phyloP scores from a whole-genome alignment of 1,140 invertebrate species.

The Sweltsa coloradensis region DNA sequence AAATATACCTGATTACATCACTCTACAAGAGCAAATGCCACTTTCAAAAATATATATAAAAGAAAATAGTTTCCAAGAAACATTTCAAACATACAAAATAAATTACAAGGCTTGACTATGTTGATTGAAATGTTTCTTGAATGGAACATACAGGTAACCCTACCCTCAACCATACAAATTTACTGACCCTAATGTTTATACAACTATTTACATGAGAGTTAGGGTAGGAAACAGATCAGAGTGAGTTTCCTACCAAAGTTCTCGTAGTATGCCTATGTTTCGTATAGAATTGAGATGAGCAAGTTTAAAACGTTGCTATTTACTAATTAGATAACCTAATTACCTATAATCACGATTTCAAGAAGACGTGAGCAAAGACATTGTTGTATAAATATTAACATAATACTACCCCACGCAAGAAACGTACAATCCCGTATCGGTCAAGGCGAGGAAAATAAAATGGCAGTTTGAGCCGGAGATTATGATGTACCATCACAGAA shows the following conservation, averaged over 20 bases:
- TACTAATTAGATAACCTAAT: neutral
- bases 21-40: no score
- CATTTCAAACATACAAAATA: conserved; percentile 10
- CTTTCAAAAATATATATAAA: conserved; percentile 11
- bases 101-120: conserved; percentile 9
- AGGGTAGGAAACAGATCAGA: conserved; percentile 6
- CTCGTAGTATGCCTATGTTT: neutral
- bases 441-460: no score
- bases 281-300: conserved; percentile 8
- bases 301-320: neutral
- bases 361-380: conserved; percentile 1
- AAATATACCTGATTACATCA: no score
- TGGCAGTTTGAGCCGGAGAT: neutral
- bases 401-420: no score
- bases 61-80: conserved; percentile 7
- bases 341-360: neutral
- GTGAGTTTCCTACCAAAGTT: neutral
- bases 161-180: conserved; percentile 2
- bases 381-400: neutral
- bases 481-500: neutral
- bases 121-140: conserved; percentile 7
- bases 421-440: no score
- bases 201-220: conserved; percentile 9
- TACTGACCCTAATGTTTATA: conserved; percentile 3
- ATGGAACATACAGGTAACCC: conserved; percentile 4